Base-by-base conservation (phyloP, 92 coral and sea anemone genomes). In the Galaxea fascicularis region DNA sequence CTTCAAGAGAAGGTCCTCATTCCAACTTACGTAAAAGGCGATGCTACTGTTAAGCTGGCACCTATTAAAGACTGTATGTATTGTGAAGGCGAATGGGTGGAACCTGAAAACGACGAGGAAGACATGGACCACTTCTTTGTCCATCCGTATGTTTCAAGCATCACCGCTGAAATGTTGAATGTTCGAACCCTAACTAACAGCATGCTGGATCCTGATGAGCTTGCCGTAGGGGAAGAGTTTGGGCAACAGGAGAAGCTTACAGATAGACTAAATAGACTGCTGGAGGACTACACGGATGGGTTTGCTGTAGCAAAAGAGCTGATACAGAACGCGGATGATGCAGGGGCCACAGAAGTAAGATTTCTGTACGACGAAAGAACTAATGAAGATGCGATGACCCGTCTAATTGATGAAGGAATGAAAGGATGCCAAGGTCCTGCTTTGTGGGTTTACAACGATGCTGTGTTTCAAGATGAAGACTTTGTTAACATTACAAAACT, bases 321-420 rank as follows among this genome's bases (percentile, higher is more conserved):
- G 1, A 89, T 95, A 73, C 98, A 95, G 57, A 95, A 95, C 49
- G 98, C 98, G 54, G 98, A 95, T 46, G 98, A 95, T 67, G 98
- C 98, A 10, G 95, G 98, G 4, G 98, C 98, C 25, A 90, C 93
- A 0, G 94, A 93, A 73, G 93, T 95, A 7, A 89, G 81, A 20
- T 83, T 95, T 60, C 76, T 95, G 59, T 91, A 88, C 71, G 95
- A 95, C 46, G 94, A 90, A 65, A 80, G 95, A 59, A 68, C 93
- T 16, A 92, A 92, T 29, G 91, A 86, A 31, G 91, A 87, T 67
- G 87, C 73, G 27, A 49, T 41, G 73, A 84, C 75, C 58, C 51
- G 89, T 57, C 73, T 85, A 64, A 65, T 85, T 20, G 89, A 85
- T 47, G 78, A 78, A 27, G 89, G 82, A 21, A 90, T 90, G 93